These are phyloP conservation scores for Mobula birostris DNA, from an alignment of 2,113 vertebrate genomes.

Conservation along the genomic window DNA sequence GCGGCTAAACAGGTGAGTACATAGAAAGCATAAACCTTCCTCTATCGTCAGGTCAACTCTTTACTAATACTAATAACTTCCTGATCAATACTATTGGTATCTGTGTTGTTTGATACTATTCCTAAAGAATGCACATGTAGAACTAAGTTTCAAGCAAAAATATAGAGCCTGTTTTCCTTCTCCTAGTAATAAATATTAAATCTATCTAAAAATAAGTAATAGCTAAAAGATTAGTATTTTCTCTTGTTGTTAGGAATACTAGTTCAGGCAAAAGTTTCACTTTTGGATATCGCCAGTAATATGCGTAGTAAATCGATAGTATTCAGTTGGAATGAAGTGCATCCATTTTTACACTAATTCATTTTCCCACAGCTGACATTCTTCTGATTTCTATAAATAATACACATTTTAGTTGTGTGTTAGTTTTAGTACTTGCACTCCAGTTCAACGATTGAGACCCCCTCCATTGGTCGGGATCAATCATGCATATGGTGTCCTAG, in stretches of 20 bases:
- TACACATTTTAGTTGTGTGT: not conserved
- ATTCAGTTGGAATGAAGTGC: not conserved
- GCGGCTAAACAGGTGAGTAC: constrained; percentile 78
- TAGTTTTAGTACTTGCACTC: not conserved
- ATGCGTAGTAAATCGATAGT: not conserved
- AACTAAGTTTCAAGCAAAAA: not conserved
- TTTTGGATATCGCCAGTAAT: not conserved
- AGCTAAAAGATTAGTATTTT: not conserved
- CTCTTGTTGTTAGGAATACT: not conserved
- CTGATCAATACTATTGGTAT: not conserved
- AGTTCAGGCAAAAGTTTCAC: not conserved
- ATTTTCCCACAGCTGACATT: not conserved
- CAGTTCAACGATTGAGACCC: not conserved
- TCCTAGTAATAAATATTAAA: not conserved
- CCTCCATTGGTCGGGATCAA: too few species aligned
- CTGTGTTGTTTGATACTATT: not conserved
- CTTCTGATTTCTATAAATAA: not conserved
- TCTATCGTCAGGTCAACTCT: not conserved
- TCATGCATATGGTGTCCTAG: too few species aligned
- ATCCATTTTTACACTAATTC: not conserved
- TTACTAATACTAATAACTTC: not conserved
- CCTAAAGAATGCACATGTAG: not conserved
- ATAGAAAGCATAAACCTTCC: not conserved
- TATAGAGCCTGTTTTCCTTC: not conserved
- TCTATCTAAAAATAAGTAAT: not conserved